Evolutionary conservation across 2,888 invertebrate genomes (phyloP), one percentile per base, ranked within the genome.

Genomic region (Aelia acuminata): DNA sequence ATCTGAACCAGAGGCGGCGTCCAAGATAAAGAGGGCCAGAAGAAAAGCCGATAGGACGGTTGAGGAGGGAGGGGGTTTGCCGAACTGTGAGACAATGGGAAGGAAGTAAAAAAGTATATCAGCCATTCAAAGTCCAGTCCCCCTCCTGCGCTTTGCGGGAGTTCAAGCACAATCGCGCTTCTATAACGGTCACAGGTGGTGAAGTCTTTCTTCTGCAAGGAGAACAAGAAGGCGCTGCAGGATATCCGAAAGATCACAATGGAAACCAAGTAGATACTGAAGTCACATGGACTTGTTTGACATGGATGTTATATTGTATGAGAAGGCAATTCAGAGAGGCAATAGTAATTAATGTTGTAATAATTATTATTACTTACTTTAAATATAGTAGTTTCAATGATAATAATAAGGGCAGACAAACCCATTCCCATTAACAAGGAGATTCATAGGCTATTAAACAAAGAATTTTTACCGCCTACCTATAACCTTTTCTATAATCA

Each of bases 81-180:
- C n/a, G 80, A 80, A 47, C 2, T 22, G 80, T 43, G 80, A 80
- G 80, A 80, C 80, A 80, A 80, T 80, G 13, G 80, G 80, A 80
- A 80, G 80, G 80, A 80, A 80, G 80, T 80, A 80, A 80, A 80
- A n/a, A 80, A 80, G 80, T 80, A 80, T 80, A 80, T 80, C 43
- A 80, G 43, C 15, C 80, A 80, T 80, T 80, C 80, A 80, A n/a
- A 39, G 80, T 39, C 80, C 80, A n/a, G 80, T 47, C n/a, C 80
- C 80, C 80, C 43, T 75, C 22, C 43, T 43, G 43, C 11, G 80
- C 80, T 80, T 80, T 80, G 80, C 80, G 80, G 80, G 80, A 80
- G 80, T 80, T 47, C 80, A 35, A 35, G 80, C 80, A 80, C 80
- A 80, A 80, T 80, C 80, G n/a, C 80, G 1, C 80, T 22, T 47